Evolutionary conservation across 2,797 vertebrate species (phyloP).

Genomic region (Acridotheres tristis): DNA sequence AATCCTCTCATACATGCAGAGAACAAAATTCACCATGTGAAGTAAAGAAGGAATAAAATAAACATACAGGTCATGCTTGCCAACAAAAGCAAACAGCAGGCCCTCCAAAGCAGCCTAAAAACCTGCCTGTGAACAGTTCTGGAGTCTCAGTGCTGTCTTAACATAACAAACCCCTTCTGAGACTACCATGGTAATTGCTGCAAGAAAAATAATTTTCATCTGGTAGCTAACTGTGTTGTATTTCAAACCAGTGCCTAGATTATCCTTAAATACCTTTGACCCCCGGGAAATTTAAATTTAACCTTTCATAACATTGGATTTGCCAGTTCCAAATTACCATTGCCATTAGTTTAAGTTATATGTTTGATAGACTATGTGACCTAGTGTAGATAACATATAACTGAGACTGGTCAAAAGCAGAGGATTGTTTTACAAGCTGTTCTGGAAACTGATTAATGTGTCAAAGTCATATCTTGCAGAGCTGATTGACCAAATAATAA

Average conservation of each 20-base stretch:
- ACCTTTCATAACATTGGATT: constrained; percentile 42
- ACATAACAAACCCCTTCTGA: constrained; percentile 68
- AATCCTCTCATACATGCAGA: constrained; percentile 52
- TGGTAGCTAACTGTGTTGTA: constrained; percentile 53
- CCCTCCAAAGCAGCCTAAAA: constrained; percentile 63
- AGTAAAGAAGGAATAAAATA: constrained; percentile 63
- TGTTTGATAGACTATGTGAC: not conserved
- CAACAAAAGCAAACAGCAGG: constrained; percentile 67
- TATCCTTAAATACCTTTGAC: constrained; percentile 68
- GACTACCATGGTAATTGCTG: constrained; percentile 64
- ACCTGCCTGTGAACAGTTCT: constrained; percentile 38
- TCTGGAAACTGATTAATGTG: not conserved
- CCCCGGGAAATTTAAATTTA: constrained; percentile 61
- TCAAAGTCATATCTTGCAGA: not conserved
- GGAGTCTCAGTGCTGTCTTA: constrained; percentile 53
- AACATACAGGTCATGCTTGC: constrained; percentile 59
- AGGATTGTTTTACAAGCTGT: not conserved
- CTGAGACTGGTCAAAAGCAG: not conserved
- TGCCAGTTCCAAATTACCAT: constrained; percentile 30
- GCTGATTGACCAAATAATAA: not conserved
- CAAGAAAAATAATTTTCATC: constrained; percentile 73
- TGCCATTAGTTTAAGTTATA: constrained; percentile 18
- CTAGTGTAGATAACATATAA: not conserved
- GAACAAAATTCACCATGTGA: constrained; percentile 66
- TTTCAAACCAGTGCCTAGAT: constrained; percentile 61